Evolutionary conservation across 2,113 vertebrate species (phyloP), one percentile per base, ranked within the genome.

Genomic region (Recurvirostra avosetta): DNA sequence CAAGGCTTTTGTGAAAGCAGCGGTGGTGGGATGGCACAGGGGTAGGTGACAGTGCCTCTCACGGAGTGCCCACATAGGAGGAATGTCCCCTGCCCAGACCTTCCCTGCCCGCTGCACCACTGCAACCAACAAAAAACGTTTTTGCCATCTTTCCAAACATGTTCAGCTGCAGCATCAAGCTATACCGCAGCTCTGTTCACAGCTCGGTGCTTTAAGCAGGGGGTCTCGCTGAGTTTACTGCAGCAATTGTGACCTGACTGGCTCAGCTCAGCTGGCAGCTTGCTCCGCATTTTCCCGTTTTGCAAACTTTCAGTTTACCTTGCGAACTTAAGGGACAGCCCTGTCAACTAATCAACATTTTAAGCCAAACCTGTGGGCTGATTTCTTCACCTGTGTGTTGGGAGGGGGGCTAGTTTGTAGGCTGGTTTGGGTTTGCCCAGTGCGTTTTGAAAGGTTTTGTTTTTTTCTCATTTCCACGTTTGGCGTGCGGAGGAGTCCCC

Each of bases 51-150:
- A 47, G 18, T 19, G 34, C 36, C 27, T 74, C 27, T 79, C 53
- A 17, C 0, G 0, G 32, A 4, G 4, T 34, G 11, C 6, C 22
- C 2, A 1, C 8, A 26, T 12, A 6, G 53, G 27, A 74, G 23
- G 19, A 93, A 43, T 30, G 15, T 9, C 21, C 36, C 0, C 0
- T 1, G 1, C 12, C 12, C 43, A 65, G 63, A 45, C 6, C 43
- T 71, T 15, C 62, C 63, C 30, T 59, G 43, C 25, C 40, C 0
- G 2, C 23, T 27, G 41, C 41, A 71, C 9, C 16, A 23, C 74
- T 27, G 14, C 23, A 66, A 43, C 15, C 34, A 56, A 76, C 5
- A 71, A 61, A 92, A 76, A 12, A 0, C 17, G 8, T 9, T 66
- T 71, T 30, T 85, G 26, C 52, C 56, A 13, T 19, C 45, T 65